Evolutionary conservation across 1,140 invertebrate genomes (phyloP).

Genomic region (Diploscapter pachys): DNA sequence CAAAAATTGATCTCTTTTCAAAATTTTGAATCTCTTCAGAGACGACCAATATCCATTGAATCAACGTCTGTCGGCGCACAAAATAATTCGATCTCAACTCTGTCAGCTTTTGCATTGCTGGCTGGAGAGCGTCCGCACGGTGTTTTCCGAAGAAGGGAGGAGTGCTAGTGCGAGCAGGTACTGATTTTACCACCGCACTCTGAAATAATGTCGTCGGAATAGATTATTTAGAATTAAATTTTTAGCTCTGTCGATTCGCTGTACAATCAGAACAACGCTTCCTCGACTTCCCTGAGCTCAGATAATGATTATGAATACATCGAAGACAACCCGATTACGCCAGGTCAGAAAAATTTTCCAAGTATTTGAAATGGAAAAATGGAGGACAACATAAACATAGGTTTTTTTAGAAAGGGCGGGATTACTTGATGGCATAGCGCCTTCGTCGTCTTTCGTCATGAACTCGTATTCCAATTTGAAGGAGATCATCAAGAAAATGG

Average conservation of each 20-base stretch:
- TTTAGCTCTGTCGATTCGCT: constrained; percentile 21
- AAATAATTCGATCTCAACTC: constrained; percentile 12
- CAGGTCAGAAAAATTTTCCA: background rate
- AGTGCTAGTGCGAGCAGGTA: constrained; percentile 18
- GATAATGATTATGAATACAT: constrained; percentile 21
- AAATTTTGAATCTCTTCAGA: no score
- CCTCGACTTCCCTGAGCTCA: constrained; percentile 14
- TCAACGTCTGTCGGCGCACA: background rate
- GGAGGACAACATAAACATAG: background rate
- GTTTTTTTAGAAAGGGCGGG: background rate
- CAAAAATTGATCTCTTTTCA: no score
- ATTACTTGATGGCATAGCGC: constrained; percentile 12
- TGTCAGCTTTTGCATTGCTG: constrained; percentile 22
- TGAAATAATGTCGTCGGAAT: no score
- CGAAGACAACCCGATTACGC: constrained; percentile 13
- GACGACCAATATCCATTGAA: constrained; percentile 10
- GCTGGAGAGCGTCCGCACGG: constrained; percentile 28
- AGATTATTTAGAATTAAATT: no score
- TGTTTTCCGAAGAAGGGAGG: constrained; percentile 27
- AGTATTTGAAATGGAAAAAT: no score
- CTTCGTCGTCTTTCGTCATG: constrained; percentile 10
- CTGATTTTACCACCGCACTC: no score
- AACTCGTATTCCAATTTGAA: constrained; percentile 13
- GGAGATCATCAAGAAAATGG: constrained; percentile 16
- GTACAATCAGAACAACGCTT: constrained; percentile 7